phyloP scores from a whole-genome alignment of 2,888 invertebrate species.

The Catocala fraxini region DNA sequence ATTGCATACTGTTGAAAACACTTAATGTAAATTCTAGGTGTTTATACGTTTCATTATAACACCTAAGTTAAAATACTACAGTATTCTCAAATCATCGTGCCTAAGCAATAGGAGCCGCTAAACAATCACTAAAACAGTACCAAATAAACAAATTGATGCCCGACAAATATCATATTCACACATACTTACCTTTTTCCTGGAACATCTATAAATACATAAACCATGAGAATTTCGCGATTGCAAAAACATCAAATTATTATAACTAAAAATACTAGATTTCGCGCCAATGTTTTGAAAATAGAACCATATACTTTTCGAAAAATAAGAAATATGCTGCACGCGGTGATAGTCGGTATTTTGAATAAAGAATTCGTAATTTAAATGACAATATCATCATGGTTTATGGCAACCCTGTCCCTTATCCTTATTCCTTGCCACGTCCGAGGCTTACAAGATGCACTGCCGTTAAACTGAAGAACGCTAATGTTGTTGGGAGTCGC shows the following conservation, averaged over 20 bases:
- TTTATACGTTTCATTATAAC: constrained; percentile 7
- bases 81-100: background rate
- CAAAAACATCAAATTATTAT: no score
- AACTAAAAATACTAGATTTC: no score
- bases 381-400: constrained; percentile 17
- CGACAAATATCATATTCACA: background rate
- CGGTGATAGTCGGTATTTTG: no score
- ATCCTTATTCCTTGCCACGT: background rate
- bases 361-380: no score
- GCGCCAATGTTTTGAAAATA: no score
- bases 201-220: constrained; percentile 18
- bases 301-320: no score
- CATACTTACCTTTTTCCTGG: background rate
- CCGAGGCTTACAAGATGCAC: constrained; percentile 46
- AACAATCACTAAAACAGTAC: no score
- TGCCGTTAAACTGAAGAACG: constrained; percentile 62
- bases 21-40: background rate
- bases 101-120: no score
- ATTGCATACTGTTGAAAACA: background rate
- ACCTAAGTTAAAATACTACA: no score
- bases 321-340: no score
- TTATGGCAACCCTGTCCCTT: constrained; percentile 23
- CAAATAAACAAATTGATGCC: constrained; percentile 22
- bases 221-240: constrained; percentile 11
- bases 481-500: constrained; percentile 71